phyloP scores from a whole-genome alignment of 2,797 vertebrate species.

The Aselliscus stoliczkanus region DNA sequence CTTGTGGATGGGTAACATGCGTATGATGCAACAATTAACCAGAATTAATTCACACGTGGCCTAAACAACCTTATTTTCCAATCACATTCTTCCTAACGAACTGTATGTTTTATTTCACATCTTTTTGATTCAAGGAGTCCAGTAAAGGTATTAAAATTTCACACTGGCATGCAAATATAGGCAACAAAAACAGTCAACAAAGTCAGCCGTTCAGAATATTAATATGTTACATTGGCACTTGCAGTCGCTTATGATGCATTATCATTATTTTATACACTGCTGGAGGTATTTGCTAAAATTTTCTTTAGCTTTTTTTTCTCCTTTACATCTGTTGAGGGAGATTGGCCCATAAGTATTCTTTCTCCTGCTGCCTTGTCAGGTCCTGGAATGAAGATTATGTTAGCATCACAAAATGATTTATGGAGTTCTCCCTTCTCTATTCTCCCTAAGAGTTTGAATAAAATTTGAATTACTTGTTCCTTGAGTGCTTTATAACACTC shows the following conservation, averaged over 20 bases:
- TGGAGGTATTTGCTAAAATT: background rate
- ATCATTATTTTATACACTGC: background rate
- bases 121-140: background rate
- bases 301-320: background rate
- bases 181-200: background rate
- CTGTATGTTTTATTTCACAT: accelerated
- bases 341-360: background rate
- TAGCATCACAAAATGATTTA: background rate
- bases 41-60: background rate
- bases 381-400: background rate
- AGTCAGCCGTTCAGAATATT: background rate
- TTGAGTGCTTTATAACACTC: background rate
- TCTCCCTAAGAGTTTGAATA: background rate
- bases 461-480: background rate
- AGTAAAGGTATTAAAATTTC: background rate
- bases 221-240: accelerated
- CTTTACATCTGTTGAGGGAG: background rate
- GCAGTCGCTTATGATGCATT: background rate
- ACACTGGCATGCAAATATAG: background rate
- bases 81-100: background rate
- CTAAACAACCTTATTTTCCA: background rate
- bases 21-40: background rate
- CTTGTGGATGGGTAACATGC: background rate
- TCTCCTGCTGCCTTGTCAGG: background rate
- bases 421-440: background rate